Base-by-base conservation (phyloP, 2,888 invertebrate species). In the Gibbula magus region DNA sequence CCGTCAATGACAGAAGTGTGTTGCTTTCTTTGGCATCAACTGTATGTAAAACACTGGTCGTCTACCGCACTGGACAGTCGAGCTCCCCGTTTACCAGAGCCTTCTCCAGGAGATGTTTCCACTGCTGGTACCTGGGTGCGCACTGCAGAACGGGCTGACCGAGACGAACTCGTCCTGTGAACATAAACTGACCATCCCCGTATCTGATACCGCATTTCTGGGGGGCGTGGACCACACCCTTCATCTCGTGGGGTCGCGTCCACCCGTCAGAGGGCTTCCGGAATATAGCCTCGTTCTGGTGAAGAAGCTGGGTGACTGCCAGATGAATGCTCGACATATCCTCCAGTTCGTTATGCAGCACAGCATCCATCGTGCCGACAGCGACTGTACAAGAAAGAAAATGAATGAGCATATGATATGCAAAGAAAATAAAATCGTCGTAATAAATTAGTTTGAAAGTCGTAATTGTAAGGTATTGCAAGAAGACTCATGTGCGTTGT, bases 131-230 rank as follows among this genome's bases (percentile, higher is more conserved):
- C 61, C 86, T 88, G 0, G 89, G 88, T 8, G 88, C 88, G 78
- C 90, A 91, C 0, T 85, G 84, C 22, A 89, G 79, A 0, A 83
- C 83, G 20, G 88, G 76, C 29, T 86, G 84, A n/a, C 88, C 89
- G 20, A 91, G 85, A 7, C 90, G 82, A 39, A 87, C 78, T 66
- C 86, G 83, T 29, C 90, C 90, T 0, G 89, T 89, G 81, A 91
- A 85, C 1, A 91, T 83, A 76, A 90, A 89, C 35, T 85, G 77
- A 16, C 89, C 89, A 8, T 83, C 79, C 13, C 89, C 87, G 20
- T 82, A 82, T 13, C 75, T 73, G 20, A 88, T 80, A 2, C 88
- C 87, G 78, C 90, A 91, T 61, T 87, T 85, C 25, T 78, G 78
- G 10, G 88, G 88, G 7, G 86, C 86, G 4, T 81, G 79, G 51